Conservation (phyloP, 2,888 invertebrate species). For the Leptinotarsa rubiginosa region DNA sequence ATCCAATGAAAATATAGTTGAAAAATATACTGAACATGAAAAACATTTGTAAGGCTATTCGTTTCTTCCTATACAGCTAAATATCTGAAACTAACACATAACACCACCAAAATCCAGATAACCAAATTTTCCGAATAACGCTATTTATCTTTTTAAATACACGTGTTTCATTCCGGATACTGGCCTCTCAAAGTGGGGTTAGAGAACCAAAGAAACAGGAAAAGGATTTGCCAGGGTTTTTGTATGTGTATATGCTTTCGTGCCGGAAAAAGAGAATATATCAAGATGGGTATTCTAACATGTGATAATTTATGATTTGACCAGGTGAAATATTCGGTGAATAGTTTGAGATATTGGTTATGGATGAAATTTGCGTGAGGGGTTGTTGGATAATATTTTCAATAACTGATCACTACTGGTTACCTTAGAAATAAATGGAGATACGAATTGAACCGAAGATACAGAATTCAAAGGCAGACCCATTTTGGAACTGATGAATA, state of each 20-base stretch:
- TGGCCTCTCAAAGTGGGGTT: slow-evolving; percentile 25
- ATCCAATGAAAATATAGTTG: no score
- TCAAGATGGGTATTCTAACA: slow-evolving; percentile 34
- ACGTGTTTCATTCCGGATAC: slow-evolving; percentile 52
- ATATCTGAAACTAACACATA: background rate
- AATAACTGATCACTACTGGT: background rate
- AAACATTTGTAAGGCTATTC: no score
- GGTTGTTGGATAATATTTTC: background rate
- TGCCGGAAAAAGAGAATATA: slow-evolving; percentile 38
- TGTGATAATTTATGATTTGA: slow-evolving; percentile 31
- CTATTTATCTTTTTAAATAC: slow-evolving; percentile 75
- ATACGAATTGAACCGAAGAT: no score
- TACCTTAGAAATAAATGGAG: no score
- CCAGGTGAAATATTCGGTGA: slow-evolving; percentile 2
- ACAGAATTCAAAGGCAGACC: no score
- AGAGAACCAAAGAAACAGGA: slow-evolving; percentile 34
- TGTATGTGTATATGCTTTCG: slow-evolving; percentile 36
- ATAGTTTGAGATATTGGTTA: background rate
- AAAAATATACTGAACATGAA: no score
- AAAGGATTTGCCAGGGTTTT: slow-evolving; percentile 34
- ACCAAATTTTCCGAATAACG: slow-evolving; percentile 76
- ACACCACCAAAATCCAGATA: slow-evolving; percentile 67
- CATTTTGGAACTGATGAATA: no score
- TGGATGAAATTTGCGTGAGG: background rate
- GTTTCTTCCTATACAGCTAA: background rate